Percentiles rank a stretch among this genome's conserved stretches.
Conservation (phyloP, 2,113 vertebrate genomes). For the Argyrosomus japonicus region DNA sequence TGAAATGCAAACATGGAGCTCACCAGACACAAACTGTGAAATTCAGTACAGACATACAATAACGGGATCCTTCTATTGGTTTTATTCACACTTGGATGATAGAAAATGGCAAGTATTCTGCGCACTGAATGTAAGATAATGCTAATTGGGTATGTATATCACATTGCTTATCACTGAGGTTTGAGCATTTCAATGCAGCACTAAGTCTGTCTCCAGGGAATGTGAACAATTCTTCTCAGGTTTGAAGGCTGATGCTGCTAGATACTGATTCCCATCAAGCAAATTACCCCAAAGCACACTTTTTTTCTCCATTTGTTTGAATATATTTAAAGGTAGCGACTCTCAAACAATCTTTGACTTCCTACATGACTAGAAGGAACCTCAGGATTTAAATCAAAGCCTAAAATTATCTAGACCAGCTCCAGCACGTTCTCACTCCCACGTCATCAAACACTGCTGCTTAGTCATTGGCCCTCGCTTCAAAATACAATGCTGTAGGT, state of each 20-base stretch:
- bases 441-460: no score
- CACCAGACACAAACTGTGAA: neutral
- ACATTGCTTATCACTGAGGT: neutral
- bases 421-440: no score
- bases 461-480: no score
- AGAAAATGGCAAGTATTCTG: neutral
- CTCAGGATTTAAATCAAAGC: neutral
- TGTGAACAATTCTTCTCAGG: neutral
- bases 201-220: conserved; percentile 7
- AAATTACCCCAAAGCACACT: neutral
- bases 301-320: neutral
- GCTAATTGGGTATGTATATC: conserved; percentile 9
- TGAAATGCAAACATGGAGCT: conserved; percentile 12
- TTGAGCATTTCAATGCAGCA: neutral
- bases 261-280: neutral
- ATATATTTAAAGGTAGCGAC: neutral
- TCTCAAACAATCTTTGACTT: neutral
- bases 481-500: no score
- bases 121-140: neutral
- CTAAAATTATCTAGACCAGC: neutral
- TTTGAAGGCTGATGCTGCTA: neutral
- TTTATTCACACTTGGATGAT: neutral
- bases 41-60: neutral
- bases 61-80: neutral
- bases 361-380: neutral